Percentiles rank a stretch among this genome's conserved stretches.
Evolutionary conservation across 2,888 invertebrate species (phyloP).

Genomic region (Vanessa cardui): DNA sequence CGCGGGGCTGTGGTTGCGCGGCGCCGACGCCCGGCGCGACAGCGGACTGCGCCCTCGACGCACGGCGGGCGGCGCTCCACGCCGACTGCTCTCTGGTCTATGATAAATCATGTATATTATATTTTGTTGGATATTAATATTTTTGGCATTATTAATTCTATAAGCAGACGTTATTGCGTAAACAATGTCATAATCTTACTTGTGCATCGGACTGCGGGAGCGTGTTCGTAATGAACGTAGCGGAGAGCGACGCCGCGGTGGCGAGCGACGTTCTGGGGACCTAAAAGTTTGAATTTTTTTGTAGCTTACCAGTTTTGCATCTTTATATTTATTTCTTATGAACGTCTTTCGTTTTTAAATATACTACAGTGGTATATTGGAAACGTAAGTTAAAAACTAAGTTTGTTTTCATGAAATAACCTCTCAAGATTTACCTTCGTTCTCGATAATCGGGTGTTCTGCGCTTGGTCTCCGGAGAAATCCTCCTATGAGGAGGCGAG

Average conservation of each 20-base stretch:
- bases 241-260: conserved; percentile 39
- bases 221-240: conserved; percentile 43
- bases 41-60: conserved; percentile 60
- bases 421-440: conserved; percentile 15
- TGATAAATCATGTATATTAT: too few relatives aligned
- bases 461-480: conserved; percentile 38
- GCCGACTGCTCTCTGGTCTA: not conserved
- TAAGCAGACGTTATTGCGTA: too few relatives aligned
- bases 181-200: conserved; percentile 41
- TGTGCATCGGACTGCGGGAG: conserved; percentile 53
- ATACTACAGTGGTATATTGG: not conserved
- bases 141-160: too few relatives aligned
- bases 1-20: conserved; percentile 59
- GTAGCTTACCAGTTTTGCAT: too few relatives aligned
- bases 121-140: too few relatives aligned
- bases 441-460: conserved; percentile 35
- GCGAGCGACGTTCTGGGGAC: conserved; percentile 41
- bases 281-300: conserved; percentile 18
- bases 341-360: not conserved
- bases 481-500: conserved; percentile 26
- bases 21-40: conserved; percentile 57
- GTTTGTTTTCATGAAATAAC: not conserved
- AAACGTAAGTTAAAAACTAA: not conserved
- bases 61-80: conserved; percentile 23
- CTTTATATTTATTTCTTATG: too few relatives aligned